A percentile compares a stretch with the other conserved stretches of the same genome.
These are phyloP conservation scores for Anagrus nilaparvatae DNA, from an alignment of 1,140 invertebrate genomes.

Conservation along the genomic window DNA sequence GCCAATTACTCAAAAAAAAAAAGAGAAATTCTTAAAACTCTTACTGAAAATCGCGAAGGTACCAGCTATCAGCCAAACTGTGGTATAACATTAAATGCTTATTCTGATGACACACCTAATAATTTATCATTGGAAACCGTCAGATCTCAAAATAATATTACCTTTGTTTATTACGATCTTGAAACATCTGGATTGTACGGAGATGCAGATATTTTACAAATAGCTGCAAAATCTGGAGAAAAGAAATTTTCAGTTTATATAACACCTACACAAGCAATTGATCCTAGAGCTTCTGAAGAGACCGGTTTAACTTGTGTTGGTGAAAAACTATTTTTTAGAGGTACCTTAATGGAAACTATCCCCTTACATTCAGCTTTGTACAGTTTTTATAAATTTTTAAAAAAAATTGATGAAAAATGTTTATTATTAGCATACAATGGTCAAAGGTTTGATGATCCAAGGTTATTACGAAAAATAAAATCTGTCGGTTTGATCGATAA, in stretches of 20 bases:
- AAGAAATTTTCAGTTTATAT: constrained; percentile 9
- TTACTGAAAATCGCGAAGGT: too few species aligned
- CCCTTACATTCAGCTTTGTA: constrained; percentile 3
- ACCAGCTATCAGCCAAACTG: too few species aligned
- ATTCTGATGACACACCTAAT: background rate
- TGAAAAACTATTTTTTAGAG: constrained; percentile 11
- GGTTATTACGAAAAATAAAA: too few species aligned
- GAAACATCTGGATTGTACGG: constrained; percentile 12
- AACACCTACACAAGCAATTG: constrained; percentile 7
- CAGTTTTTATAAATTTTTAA: constrained; percentile 13
- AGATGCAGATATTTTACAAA: constrained; percentile 16
- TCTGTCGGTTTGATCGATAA: too few species aligned
- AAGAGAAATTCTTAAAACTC: too few species aligned
- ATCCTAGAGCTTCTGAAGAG: constrained; percentile 2
- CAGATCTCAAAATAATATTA: too few species aligned
- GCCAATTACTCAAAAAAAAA: too few species aligned
- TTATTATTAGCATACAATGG: constrained; percentile 16
- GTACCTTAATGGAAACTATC: constrained; percentile 6
- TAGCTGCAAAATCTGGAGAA: constrained; percentile 9
- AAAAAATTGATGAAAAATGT: constrained; percentile 7
- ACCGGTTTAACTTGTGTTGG: constrained; percentile 11
- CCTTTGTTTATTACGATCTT: constrained; percentile 14
- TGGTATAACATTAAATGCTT: background rate
- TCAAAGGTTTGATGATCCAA: too few species aligned
- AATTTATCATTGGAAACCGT: constrained; percentile 5